Conservation (phyloP, 2,797 vertebrate genomes). For the Microtus californicus region DNA sequence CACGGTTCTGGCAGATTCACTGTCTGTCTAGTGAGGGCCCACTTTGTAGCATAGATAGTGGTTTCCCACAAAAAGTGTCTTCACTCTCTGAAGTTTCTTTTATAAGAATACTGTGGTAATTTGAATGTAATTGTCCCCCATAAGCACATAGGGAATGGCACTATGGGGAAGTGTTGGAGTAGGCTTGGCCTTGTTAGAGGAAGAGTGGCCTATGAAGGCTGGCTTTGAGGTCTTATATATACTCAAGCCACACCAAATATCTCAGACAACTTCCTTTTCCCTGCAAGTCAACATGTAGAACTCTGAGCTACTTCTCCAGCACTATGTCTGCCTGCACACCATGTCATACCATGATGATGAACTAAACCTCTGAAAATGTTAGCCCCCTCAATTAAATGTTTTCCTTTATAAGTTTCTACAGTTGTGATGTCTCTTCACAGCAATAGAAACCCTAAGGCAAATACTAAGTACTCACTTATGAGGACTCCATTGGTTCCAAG, state of each 20-base stretch:
- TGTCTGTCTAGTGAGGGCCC: background rate
- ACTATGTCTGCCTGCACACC: background rate
- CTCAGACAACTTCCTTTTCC: background rate
- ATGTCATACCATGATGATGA: background rate
- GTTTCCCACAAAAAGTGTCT: background rate
- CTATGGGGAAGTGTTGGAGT: background rate
- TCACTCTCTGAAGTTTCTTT: background rate
- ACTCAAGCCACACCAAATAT: background rate
- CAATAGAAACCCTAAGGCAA: background rate
- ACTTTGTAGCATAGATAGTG: background rate
- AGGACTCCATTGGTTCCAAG: background rate
- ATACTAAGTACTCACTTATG: background rate
- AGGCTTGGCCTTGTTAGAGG: background rate
- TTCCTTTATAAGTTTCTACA: background rate
- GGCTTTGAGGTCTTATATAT: background rate
- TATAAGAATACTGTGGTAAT: background rate
- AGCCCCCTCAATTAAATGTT: background rate
- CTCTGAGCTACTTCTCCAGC: background rate
- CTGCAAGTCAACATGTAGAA: background rate
- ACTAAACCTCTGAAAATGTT: background rate
- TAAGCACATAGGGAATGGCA: background rate
- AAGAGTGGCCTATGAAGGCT: background rate
- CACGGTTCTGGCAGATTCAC: background rate
- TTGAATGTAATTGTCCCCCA: background rate
- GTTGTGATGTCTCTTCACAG: background rate